Conservation (phyloP, 2,113 vertebrate species). For the Passer domesticus region DNA sequence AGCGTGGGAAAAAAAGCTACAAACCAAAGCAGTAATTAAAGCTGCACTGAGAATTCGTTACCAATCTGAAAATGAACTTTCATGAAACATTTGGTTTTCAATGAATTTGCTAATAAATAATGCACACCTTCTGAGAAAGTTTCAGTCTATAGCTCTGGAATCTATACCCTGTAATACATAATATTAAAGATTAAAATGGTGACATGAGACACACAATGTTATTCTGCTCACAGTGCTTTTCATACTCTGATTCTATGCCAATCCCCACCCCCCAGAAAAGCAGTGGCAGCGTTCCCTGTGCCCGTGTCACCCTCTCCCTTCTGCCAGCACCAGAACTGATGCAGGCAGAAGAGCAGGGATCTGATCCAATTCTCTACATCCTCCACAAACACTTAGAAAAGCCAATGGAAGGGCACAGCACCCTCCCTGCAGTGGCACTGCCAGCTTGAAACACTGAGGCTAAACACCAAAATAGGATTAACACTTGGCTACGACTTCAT, state of each 20-base stretch:
- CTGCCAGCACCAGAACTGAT: not conserved
- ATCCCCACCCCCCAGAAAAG: not conserved
- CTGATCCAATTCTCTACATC: not conserved
- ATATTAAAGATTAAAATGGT: not conserved
- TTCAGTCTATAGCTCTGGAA: not conserved
- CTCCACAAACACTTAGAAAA: not conserved
- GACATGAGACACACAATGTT: fast-evolving
- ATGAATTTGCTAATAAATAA: not conserved
- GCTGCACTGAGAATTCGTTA: not conserved
- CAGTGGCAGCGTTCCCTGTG: not conserved
- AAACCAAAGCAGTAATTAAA: not conserved
- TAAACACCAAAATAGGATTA: not conserved
- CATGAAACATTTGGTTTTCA: not conserved
- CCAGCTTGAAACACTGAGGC: not conserved
- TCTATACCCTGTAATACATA: not conserved
- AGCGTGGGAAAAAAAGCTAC: not conserved
- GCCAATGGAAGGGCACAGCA: not conserved
- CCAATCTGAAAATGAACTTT: not conserved
- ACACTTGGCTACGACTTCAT: not conserved
- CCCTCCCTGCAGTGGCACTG: not conserved
- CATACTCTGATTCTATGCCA: fast-evolving
- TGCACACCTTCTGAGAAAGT: not conserved
- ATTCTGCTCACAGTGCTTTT: not conserved
- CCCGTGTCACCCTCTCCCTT: not conserved
- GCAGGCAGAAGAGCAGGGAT: not conserved